These are phyloP conservation scores for Dufourea novaeangliae DNA, from an alignment of 1,140 invertebrate genomes.

Conservation along the genomic window DNA sequence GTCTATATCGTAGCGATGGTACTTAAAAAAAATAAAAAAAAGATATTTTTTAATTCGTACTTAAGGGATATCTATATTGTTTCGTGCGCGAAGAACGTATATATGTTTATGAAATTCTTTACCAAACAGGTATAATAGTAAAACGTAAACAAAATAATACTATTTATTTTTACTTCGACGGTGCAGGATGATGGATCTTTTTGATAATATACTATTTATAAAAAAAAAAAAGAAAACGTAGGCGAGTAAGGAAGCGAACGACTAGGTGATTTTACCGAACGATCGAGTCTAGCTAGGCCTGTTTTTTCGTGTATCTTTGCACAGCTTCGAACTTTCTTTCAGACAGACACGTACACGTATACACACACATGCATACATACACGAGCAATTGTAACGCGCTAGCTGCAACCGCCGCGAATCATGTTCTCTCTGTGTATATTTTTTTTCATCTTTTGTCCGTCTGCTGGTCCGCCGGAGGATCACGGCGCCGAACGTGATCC, in stretches of 20 bases:
- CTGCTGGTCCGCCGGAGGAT: too few species aligned
- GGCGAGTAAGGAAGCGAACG: conserved; percentile 14
- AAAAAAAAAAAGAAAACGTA: too few species aligned
- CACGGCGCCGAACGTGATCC: background rate
- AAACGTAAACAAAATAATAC: conserved; percentile 23
- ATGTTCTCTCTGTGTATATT: background rate
- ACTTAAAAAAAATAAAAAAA: conserved; percentile 17
- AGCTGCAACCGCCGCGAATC: background rate
- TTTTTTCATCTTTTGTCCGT: conserved; percentile 5
- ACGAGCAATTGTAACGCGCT: background rate
- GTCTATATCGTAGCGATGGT: conserved; percentile 24
- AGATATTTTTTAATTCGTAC: conserved; percentile 47
- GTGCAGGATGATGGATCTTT: conserved; percentile 42
- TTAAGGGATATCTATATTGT: conserved; percentile 44
- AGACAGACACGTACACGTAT: background rate
- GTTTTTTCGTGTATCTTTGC: conserved; percentile 23
- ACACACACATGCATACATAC: background rate
- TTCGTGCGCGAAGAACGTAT: conserved; percentile 28
- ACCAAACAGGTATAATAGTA: conserved; percentile 34
- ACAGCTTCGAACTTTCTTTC: conserved; percentile 42
- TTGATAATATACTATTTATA: conserved; percentile 56
- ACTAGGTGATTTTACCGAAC: background rate
- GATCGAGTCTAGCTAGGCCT: conserved; percentile 28
- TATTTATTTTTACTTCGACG: conserved; percentile 64
- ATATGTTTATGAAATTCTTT: conserved; percentile 55